phyloP scores from a whole-genome alignment of 2,797 vertebrate genomes.

The Lithobates sylvaticus region DNA sequence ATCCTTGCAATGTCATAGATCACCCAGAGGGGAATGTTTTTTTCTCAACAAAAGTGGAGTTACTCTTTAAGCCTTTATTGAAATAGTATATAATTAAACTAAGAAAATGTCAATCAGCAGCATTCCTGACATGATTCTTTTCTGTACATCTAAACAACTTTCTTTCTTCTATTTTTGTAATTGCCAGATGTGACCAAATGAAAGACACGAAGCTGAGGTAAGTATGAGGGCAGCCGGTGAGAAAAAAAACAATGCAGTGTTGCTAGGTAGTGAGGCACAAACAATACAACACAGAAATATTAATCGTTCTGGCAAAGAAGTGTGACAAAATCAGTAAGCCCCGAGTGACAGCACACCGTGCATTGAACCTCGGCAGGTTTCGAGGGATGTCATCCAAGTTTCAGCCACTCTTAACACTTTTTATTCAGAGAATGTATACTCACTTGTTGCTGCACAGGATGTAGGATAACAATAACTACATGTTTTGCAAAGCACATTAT shows the following conservation, averaged over 20 bases:
- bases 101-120: constrained; percentile 13
- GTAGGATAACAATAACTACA: background rate
- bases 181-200: constrained; percentile 2
- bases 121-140: constrained; percentile 35
- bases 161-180: constrained; percentile 18
- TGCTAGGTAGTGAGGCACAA: constrained; percentile 61
- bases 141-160: constrained; percentile 12
- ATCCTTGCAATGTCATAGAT: no score
- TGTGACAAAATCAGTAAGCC: constrained; percentile 45
- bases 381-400: constrained; percentile 66
- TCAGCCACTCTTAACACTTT: constrained; percentile 62
- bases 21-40: no score
- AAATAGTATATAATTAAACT: background rate
- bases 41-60: no score
- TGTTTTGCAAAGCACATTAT: background rate
- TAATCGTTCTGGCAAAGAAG: constrained; percentile 49
- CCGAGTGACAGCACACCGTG: constrained; percentile 41
- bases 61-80: background rate
- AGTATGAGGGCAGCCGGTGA: constrained; percentile 27
- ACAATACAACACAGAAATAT: constrained; percentile 35
- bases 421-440: constrained; percentile 2
- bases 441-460: background rate
- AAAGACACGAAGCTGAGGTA: background rate
- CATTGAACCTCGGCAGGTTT: constrained; percentile 59
- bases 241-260: constrained; percentile 39